Evolutionary conservation across 2,888 invertebrate genomes (phyloP).

Genomic region (Acleris literana): DNA sequence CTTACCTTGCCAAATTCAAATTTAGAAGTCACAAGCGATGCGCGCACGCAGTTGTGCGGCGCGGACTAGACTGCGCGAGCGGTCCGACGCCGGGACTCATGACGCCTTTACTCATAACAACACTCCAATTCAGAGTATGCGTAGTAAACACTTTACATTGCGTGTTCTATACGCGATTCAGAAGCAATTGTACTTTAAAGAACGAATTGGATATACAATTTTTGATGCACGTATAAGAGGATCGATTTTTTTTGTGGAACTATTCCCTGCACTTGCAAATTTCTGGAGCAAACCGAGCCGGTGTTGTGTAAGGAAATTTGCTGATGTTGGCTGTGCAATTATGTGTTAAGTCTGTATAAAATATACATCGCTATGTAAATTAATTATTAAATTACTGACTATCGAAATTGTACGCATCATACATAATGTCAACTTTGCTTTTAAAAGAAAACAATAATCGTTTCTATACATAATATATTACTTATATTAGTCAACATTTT

Average conservation of each 20-base stretch:
- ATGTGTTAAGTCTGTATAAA: conserved; percentile 4
- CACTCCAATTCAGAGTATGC: conserved; percentile 1
- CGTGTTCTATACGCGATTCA: neutral
- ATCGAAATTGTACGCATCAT: too few relatives aligned
- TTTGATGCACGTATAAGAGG: neutral
- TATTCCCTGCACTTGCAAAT: conserved; percentile 27
- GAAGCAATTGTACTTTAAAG: neutral
- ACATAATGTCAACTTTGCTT: too few relatives aligned
- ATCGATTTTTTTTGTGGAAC: neutral
- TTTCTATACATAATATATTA: too few relatives aligned
- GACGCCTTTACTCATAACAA: conserved; percentile 24
- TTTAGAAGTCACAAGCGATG: conserved; percentile 32
- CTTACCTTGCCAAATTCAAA: conserved; percentile 33
- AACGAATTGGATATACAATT: conserved; percentile 7
- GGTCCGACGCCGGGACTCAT: conserved; percentile 36
- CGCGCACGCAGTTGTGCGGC: conserved; percentile 43
- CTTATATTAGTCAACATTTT: too few relatives aligned
- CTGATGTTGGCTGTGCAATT: conserved; percentile 5
- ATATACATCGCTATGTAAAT: neutral
- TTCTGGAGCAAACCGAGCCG: conserved; percentile 34
- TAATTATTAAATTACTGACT: too few relatives aligned
- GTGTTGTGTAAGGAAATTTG: conserved; percentile 25
- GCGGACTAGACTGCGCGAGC: conserved; percentile 43
- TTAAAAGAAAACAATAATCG: too few relatives aligned
- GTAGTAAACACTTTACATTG: conserved; percentile 8